Evolutionary conservation across 2,797 vertebrate genomes (phyloP).

Genomic region (Limosa lapponica): DNA sequence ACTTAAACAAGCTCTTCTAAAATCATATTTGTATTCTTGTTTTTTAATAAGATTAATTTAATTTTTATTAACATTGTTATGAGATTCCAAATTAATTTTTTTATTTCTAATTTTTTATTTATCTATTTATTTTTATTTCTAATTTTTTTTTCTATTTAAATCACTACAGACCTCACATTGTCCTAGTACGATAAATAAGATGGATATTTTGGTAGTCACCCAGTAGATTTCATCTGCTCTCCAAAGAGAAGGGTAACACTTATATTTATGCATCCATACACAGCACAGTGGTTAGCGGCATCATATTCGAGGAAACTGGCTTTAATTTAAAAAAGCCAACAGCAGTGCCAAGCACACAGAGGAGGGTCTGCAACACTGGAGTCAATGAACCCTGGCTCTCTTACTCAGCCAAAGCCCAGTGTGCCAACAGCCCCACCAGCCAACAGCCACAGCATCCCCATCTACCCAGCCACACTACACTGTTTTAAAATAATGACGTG

Average conservation of each 20-base stretch:
- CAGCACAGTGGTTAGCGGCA: not conserved
- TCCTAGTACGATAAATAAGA: not conserved
- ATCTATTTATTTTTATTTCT: too few species aligned
- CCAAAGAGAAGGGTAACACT: not conserved
- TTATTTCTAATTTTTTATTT: too few species aligned
- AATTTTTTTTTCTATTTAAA: too few species aligned
- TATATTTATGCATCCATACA: not conserved
- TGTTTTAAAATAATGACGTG: not conserved
- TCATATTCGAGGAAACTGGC: not conserved
- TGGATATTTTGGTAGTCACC: not conserved
- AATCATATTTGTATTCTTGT: not conserved
- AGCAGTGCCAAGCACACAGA: not conserved
- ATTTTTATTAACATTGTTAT: not conserved
- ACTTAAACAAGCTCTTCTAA: not conserved
- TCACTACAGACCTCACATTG: not conserved
- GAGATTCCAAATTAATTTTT: not conserved
- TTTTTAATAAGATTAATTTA: not conserved
- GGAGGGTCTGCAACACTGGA: not conserved
- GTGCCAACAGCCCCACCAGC: not conserved
- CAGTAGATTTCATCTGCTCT: not conserved
- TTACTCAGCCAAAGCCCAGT: rapidly evolving
- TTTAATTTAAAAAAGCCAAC: not conserved
- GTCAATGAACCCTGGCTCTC: not conserved
- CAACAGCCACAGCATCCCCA: not conserved
- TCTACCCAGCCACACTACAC: not conserved